Conservation (phyloP, 2,888 invertebrate species). For the Pristionchus japonicus region DNA sequence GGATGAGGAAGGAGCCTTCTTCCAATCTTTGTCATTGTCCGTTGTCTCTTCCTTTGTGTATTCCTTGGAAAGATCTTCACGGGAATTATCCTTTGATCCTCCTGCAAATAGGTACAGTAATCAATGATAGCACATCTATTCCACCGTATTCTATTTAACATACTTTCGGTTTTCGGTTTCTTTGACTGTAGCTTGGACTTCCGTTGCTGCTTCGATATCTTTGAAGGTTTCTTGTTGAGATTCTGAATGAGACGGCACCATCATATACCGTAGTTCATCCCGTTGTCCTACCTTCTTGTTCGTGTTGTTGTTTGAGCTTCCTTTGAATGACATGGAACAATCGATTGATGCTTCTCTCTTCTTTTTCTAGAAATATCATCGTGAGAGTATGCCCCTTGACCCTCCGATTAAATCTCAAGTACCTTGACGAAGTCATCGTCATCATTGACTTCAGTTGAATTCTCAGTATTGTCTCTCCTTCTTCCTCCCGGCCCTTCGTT, state of each 20-base stretch:
- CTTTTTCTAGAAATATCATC: too few species aligned
- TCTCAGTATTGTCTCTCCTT: too few species aligned
- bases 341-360: neutral
- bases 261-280: too few species aligned
- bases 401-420: too few species aligned
- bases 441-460: too few species aligned
- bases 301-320: neutral
- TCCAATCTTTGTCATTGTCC: neutral
- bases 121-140: neutral
- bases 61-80: conserved; percentile 7
- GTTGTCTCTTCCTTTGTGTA: neutral
- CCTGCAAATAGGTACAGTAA: neutral
- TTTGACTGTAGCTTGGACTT: neutral
- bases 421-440: too few species aligned
- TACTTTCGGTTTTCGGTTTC: neutral
- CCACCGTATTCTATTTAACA: neutral
- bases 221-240: neutral
- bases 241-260: neutral
- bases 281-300: conserved; percentile 23
- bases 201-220: neutral
- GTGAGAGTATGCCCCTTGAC: too few species aligned
- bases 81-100: neutral
- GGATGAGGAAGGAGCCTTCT: neutral
- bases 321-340: neutral
- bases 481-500: conserved; percentile 31